Evolutionary conservation across 2,797 vertebrate species (phyloP), one percentile per base, ranked within the genome.

Genomic region (Stomatorhinus walkeri): DNA sequence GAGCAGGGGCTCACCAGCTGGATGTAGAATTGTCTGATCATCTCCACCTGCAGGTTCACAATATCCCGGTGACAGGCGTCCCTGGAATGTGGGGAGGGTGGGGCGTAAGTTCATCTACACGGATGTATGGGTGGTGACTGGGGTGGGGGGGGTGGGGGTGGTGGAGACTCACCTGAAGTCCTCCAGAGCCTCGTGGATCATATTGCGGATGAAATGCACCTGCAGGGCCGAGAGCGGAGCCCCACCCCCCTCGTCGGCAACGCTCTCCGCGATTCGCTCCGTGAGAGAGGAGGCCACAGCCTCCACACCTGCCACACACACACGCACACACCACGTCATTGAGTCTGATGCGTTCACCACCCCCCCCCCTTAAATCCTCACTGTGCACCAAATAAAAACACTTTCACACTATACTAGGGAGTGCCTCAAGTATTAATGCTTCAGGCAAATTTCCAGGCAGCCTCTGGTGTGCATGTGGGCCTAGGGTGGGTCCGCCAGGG

Each of bases 11-110:
- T 0, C 96, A 99, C 98, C 97, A 98, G 91, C 91, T 99, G 98
- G 93, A 98, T 95, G 93, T 98, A 98, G 93, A 99, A 99, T 92
- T 99, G 98, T 61, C 97, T 97, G 88, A 99, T 96, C 98, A 99
- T 99, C 94, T 99, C 98, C 90, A 99, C 96, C 95, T 99, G 98
- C 61, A 99, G 96, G 95, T 99, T 99, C 91, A 99, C 95, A 88
- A 99, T 96, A 92, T 99, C 98, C 91, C 96, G 94, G 93, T 99
- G 98, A 89, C 97, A 98, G 0, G 96, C 91, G 91, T 99, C 97
- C 92, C 98, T 99, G 93, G 87, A 1, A 89, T 92, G 16, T 88
- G 81, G 72, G 91, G 36, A 86, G 91, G 5, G 86, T 14, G 43
- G 89, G 14, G 1, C 0, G 54, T 7, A 19, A 43, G 72, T 76